Base-by-base conservation (phyloP, 1,140 invertebrate species). In the Aphidius ervi region DNA sequence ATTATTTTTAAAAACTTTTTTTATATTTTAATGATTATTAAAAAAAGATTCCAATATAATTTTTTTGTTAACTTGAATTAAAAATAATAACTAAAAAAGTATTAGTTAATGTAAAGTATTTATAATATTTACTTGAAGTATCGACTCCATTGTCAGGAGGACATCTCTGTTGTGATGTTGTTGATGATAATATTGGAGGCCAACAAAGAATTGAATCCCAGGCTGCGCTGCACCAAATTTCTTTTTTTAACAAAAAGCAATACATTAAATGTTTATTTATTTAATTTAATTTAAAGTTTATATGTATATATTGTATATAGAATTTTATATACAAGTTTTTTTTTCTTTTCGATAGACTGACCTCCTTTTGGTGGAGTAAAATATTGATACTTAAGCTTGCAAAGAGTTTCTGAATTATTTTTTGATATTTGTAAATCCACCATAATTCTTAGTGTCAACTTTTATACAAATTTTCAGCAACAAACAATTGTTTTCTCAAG, bases 191-290 rank as follows among this genome's bases (percentile, higher is more conserved):
- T 6, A 88, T 89, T 1, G 88, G 84, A 6, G 88, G 88, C 91
- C 91, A 93, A 69, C 91, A 93, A 4, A 89, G 79, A 56, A 87
- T 81, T 7, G 80, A 82, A 73, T 92, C 89, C 83, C 84, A 91
- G 6, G 84, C 86, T 67, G 85, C 84, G 62, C 84, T 83, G 74
- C 89, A 91, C 75, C 84, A 87, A 8, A 75, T 67, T 62, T 79
- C 83, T 85, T 69, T 7, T 75, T 77, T 67, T 53, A 55, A 23
- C 9, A 62, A 46, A 46, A 54, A 37, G 9, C 16, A 6, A 53
- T 10, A 23, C 9, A 49, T 53, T 46, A 41, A 10, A 52, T 47
- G 45, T 46, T 50, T 47, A 23, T 46, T 49, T 5, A 46, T 6
- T 39, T 31, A 8, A 57, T 50, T 56, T 49, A 40, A 20, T 50